Evolutionary conservation across 2,113 vertebrate genomes (phyloP).

Genomic region (Chaenocephalus aceratus): DNA sequence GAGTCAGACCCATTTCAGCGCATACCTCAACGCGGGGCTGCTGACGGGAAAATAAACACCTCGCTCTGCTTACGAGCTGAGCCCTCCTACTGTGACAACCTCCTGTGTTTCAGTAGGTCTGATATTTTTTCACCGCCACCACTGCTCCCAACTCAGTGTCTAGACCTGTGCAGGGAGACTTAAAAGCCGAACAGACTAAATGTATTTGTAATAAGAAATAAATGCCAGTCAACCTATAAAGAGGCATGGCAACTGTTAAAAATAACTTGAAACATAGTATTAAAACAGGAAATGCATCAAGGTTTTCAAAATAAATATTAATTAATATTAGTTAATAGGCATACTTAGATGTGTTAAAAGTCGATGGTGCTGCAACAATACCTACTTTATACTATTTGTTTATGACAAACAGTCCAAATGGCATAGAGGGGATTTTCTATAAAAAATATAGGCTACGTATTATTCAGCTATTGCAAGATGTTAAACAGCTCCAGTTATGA

Average conservation of each 20-base stretch:
- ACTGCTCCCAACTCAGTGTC: slow-evolving; percentile 36
- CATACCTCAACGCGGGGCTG: slow-evolving; percentile 78
- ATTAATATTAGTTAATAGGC: too few relatives aligned
- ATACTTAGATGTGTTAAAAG: too few relatives aligned
- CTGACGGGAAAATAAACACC: slow-evolving; percentile 85
- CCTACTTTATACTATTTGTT: too few relatives aligned
- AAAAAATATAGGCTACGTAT: too few relatives aligned
- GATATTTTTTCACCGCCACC: slow-evolving; percentile 59
- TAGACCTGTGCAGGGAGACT: slow-evolving; percentile 31
- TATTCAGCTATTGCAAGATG: too few relatives aligned
- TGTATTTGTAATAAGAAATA: not conserved
- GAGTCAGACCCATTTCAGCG: slow-evolving; percentile 76
- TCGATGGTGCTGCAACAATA: too few relatives aligned
- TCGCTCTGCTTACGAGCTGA: slow-evolving; percentile 65
- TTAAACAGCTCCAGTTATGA: too few relatives aligned
- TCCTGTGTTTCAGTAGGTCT: slow-evolving; percentile 69
- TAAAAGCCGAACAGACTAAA: not conserved
- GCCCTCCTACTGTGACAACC: slow-evolving; percentile 68
- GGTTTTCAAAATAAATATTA: too few relatives aligned
- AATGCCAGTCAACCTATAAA: not conserved
- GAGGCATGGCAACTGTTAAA: not conserved
- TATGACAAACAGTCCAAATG: too few relatives aligned
- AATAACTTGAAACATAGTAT: not conserved
- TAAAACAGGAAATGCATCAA: too few relatives aligned
- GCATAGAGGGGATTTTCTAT: too few relatives aligned